These are phyloP conservation scores for Rhynchonycteris naso DNA, from an alignment of 2,797 vertebrate species.

Conservation along the genomic window DNA sequence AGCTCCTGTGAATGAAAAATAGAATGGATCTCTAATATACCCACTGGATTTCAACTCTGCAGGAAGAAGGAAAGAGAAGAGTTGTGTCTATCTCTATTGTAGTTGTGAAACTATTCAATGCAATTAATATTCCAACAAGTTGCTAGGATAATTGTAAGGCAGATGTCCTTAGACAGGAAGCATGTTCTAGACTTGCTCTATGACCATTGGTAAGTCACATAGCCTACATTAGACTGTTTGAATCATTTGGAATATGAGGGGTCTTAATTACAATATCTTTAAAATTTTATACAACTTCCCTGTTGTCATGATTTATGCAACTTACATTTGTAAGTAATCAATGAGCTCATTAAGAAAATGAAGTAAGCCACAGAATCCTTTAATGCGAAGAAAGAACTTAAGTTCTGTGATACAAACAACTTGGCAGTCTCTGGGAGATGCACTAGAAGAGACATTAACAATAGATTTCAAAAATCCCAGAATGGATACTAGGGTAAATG, in stretches of 20 bases:
- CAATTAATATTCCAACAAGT: neutral
- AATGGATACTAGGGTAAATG: neutral
- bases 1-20: neutral
- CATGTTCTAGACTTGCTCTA: neutral
- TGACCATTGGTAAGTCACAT: neutral
- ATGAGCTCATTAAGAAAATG: conserved; percentile 34
- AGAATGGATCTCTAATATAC: neutral
- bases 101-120: neutral
- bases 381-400: neutral
- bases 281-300: neutral
- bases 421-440: neutral
- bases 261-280: neutral
- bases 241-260: neutral
- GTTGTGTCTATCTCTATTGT: neutral
- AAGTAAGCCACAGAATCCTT: neutral
- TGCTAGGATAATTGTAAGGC: neutral
- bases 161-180: neutral
- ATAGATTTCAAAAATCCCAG: neutral
- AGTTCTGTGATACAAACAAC: neutral
- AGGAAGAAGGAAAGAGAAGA: neutral
- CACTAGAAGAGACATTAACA: neutral
- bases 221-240: neutral
- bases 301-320: neutral
- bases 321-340: conserved; percentile 7
- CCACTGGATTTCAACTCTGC: neutral